Base-by-base conservation (phyloP, 2,888 invertebrate species). In the Apodemia zela region DNA sequence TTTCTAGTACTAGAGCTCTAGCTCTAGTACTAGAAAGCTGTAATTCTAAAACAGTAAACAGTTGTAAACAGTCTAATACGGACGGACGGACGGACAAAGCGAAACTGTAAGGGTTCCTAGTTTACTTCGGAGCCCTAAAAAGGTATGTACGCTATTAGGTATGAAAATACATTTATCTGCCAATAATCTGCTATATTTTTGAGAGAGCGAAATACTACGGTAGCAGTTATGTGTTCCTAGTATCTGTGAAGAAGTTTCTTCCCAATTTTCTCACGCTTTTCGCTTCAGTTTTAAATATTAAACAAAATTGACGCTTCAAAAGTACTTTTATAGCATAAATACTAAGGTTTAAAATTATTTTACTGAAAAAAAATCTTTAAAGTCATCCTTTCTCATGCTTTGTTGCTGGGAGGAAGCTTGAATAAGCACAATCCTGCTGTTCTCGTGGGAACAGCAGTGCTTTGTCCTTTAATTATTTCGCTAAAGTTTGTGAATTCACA, bases 201-300 rank as follows among this genome's bases (percentile, higher is more conserved):
- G 33, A 33, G 33, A 4, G 8, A 33, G 8, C 8, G 33, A 8
- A 33, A 66, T 38, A 75, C 67, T 72, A 82, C 81, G 74, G 77
- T 61, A 38, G n/a, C 29, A 51, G n/a, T 58, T 72, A 82, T 90
- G 81, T 63, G 63, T 65, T 75, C 91, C 90, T 89, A 75, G 89
- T 91, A 86, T 64, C 70, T 76, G 75, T 78, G 85, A 89, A 91
- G 89, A 88, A 85, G 86, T 89, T 88, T 83, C 83, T 87, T 89
- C 89, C 89, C 86, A 87, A 89, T 89, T 87, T 91, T 91, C 91
- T 91, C 91, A 91, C 91, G 90, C 81, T 90, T 81, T 72, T 78
- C 68, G 81, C 80, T 79, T 80, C 80, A 74, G 76, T 85, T 84
- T 82, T 82, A 33, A 66, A 81, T 33, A 35, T n/a, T 15, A 18